phyloP scores from a whole-genome alignment of 2,888 invertebrate species.

The Leucania comma region DNA sequence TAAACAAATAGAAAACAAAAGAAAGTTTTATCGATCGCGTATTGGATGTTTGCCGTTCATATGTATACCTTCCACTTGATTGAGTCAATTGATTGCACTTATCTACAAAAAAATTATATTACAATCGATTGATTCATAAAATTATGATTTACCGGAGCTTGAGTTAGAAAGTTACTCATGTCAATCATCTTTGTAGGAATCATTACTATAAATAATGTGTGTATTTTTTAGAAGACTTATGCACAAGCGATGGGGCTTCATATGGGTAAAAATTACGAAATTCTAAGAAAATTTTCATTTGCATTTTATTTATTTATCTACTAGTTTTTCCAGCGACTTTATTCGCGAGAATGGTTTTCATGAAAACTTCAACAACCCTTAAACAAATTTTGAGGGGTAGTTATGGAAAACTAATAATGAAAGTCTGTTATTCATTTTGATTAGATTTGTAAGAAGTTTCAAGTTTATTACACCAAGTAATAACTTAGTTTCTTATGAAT shows the following conservation, averaged over 20 bases:
- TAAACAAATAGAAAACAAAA: constrained; percentile 55
- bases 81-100: constrained; percentile 57
- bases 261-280: not conserved
- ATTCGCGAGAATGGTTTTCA: no score
- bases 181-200: constrained; percentile 30
- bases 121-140: constrained; percentile 7
- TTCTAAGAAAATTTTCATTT: not conserved
- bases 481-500: no score
- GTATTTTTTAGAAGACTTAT: not conserved
- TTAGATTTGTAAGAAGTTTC: no score
- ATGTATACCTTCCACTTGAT: constrained; percentile 62
- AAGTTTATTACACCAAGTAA: no score
- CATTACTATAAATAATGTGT: constrained; percentile 14
- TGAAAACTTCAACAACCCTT: no score
- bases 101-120: constrained; percentile 36
- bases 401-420: no score
- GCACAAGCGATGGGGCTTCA: not conserved
- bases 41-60: constrained; percentile 65
- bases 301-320: no score
- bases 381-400: no score
- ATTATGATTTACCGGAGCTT: constrained; percentile 21
- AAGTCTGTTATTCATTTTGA: no score
- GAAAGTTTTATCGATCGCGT: constrained; percentile 68
- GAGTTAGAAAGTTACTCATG: constrained; percentile 49
- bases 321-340: no score